phyloP scores from a whole-genome alignment of 2,113 vertebrate genomes.

The Leucosticte australis region DNA sequence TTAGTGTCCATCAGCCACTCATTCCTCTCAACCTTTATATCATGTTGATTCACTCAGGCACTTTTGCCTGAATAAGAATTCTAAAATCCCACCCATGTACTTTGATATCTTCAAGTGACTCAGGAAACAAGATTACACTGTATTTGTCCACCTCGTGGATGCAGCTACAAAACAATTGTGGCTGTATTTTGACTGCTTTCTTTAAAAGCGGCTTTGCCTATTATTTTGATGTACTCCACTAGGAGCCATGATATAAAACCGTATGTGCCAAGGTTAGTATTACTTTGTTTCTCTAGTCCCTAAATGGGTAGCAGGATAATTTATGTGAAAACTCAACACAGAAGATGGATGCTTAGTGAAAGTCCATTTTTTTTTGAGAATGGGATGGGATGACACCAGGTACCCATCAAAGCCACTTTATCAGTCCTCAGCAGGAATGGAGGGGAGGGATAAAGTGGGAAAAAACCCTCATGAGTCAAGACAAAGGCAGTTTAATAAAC shows the following conservation, averaged over 20 bases:
- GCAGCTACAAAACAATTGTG: not conserved
- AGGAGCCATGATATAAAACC: not conserved
- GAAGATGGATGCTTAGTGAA: not conserved
- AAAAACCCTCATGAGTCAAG: not conserved
- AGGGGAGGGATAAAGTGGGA: not conserved
- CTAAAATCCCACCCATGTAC: not conserved
- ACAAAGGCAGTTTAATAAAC: not conserved
- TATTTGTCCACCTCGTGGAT: rapidly evolving
- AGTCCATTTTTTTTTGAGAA: not conserved
- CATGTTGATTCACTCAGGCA: not conserved
- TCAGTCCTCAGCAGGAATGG: not conserved
- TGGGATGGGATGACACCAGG: not conserved
- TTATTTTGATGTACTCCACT: not conserved
- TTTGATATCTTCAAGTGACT: not conserved
- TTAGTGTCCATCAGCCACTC: not conserved
- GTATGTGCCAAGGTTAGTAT: not conserved
- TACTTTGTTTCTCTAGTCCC: not conserved
- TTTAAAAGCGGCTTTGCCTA: not conserved
- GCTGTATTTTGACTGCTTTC: not conserved
- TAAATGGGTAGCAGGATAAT: not conserved
- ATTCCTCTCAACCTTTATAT: not conserved
- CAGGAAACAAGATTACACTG: not conserved
- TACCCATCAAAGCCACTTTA: not conserved
- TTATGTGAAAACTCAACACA: rapidly evolving
- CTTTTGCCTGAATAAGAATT: not conserved